Evolutionary conservation across 2,797 vertebrate genomes (phyloP).

Genomic region (Calcarius lapponicus): DNA sequence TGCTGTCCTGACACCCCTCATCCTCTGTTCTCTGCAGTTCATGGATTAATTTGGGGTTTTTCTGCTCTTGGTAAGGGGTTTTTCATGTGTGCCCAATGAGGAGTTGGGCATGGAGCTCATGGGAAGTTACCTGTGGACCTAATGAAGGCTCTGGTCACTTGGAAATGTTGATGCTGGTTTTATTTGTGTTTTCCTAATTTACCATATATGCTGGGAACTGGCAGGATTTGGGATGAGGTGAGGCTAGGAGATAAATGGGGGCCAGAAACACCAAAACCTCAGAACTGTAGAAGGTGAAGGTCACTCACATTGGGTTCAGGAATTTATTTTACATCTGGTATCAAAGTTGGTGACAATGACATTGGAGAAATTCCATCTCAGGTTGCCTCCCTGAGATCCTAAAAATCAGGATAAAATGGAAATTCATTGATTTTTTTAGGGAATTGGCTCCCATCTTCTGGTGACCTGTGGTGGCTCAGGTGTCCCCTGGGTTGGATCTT

Average conservation of each 20-base stretch:
- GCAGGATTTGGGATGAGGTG: background rate
- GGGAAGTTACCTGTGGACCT: fast-evolving
- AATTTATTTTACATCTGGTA: fast-evolving
- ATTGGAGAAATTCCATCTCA: background rate
- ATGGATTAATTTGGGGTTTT: background rate
- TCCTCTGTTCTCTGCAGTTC: background rate
- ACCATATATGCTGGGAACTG: background rate
- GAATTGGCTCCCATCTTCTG: background rate
- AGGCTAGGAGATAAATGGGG: background rate
- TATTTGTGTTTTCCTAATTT: background rate
- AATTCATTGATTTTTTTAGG: background rate
- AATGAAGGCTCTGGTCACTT: background rate
- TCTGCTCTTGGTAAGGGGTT: background rate
- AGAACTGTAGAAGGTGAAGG: fast-evolving
- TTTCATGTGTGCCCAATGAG: fast-evolving
- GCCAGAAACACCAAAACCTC: background rate
- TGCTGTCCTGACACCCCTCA: background rate
- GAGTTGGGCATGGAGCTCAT: background rate
- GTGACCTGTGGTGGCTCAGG: background rate
- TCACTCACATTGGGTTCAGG: background rate
- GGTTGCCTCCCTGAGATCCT: background rate
- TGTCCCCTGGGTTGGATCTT: background rate
- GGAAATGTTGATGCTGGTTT: background rate
- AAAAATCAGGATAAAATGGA: background rate
- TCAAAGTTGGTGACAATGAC: background rate